These are phyloP conservation scores for Enteromius trimaculatus DNA, from an alignment of 2,797 vertebrate genomes.

Conservation along the genomic window DNA sequence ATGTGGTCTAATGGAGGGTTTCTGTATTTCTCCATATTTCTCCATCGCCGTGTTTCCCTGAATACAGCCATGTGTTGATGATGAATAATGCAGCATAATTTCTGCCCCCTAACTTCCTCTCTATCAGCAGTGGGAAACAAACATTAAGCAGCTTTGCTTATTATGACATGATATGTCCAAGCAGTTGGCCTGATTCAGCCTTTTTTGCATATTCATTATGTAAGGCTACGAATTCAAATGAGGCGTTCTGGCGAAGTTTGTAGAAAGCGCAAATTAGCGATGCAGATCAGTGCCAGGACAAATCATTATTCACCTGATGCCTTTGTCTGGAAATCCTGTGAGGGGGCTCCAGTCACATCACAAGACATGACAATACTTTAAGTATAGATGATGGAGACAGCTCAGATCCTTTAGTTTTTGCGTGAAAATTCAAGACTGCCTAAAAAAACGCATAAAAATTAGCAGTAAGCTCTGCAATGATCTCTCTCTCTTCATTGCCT, in stretches of 20 bases:
- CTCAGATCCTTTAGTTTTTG: slow-evolving; percentile 36
- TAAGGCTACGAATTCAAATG: slow-evolving; percentile 51
- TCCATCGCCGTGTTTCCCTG: background rate
- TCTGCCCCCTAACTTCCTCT: background rate
- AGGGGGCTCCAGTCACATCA: slow-evolving; percentile 49
- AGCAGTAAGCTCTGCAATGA: slow-evolving; percentile 5
- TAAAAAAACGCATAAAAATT: background rate
- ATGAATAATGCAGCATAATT: background rate
- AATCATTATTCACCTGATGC: slow-evolving; percentile 60
- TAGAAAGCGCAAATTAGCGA: slow-evolving; percentile 51
- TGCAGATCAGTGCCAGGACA: slow-evolving; percentile 53
- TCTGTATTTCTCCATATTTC: background rate
- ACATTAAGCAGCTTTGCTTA: background rate
- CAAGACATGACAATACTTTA: slow-evolving; percentile 56
- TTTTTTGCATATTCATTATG: slow-evolving; percentile 49
- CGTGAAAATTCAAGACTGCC: slow-evolving; percentile 26
- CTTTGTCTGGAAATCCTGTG: slow-evolving; percentile 57
- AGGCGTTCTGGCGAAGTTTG: slow-evolving; percentile 36
- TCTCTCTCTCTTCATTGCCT: background rate
- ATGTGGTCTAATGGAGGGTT: background rate
- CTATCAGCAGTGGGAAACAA: slow-evolving; percentile 18
- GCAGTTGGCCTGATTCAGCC: slow-evolving; percentile 27
- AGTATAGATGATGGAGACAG: slow-evolving; percentile 42
- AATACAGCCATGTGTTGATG: background rate
- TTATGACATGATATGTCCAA: background rate